Percentiles rank a stretch among this genome's conserved stretches.
These are phyloP conservation scores for Brachionus angularis DNA, from an alignment of 1,140 invertebrate species.

Conservation along the genomic window DNA sequence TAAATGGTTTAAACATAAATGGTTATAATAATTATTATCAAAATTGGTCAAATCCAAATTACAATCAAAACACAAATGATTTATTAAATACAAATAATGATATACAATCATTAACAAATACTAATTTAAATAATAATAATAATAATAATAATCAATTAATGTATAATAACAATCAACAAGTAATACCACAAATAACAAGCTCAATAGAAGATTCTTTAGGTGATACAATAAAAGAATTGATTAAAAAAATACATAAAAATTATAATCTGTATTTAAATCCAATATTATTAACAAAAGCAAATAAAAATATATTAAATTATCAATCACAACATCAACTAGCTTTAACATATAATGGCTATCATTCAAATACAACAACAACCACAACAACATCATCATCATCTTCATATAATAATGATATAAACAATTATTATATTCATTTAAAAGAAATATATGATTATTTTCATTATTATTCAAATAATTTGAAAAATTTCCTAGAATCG, in stretches of 20 bases:
- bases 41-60: no score
- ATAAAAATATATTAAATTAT: background rate
- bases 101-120: background rate
- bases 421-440: conserved; percentile 8
- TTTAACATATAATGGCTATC: conserved; percentile 23
- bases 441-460: conserved; percentile 6
- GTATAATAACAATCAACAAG: background rate
- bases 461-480: background rate
- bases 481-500: background rate
- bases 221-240: conserved; percentile 23
- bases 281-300: background rate
- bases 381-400: no score
- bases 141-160: background rate
- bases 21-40: no score
- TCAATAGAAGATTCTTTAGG: conserved; percentile 23
- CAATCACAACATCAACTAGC: background rate
- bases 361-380: background rate
- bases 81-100: no score
- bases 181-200: background rate
- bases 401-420: no score
- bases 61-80: no score
- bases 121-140: background rate
- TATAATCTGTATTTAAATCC: conserved; percentile 28
- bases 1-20: conserved; percentile 10
- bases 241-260: conserved; percentile 22